Percentiles rank a stretch among this genome's conserved stretches.
phyloP scores from a whole-genome alignment of 1,140 invertebrate species.

The Calliopsis andreniformis region DNA sequence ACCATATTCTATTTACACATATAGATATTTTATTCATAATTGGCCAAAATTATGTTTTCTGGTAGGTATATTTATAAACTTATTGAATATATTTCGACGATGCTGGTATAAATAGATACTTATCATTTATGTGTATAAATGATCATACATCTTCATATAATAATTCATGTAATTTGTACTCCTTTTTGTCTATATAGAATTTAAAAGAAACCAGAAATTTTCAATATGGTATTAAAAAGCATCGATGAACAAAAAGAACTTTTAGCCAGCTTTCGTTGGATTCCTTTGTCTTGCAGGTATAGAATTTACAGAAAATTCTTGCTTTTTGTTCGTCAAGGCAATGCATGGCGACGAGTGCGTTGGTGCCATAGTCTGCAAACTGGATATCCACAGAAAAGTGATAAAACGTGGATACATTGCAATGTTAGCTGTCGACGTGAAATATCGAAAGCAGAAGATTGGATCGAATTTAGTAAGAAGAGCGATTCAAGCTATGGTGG shows the following conservation, averaged over 20 bases:
- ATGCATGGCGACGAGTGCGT: conserved; percentile 93
- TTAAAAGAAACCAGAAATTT: neutral
- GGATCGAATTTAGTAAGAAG: conserved; percentile 88
- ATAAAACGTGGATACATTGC: conserved; percentile 98
- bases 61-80: conserved; percentile 83
- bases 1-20: conserved; percentile 99
- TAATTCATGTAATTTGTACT: neutral
- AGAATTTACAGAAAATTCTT: conserved; percentile 57
- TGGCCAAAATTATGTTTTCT: conserved; percentile 99
- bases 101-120: neutral
- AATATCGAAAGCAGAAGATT: conserved; percentile 97
- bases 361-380: conserved; percentile 98
- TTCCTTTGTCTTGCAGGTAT: conserved; percentile 24
- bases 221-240: neutral
- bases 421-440: conserved; percentile 98
- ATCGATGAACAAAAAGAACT: conserved; percentile 5
- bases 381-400: conserved; percentile 96
- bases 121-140: neutral
- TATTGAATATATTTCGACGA: neutral
- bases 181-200: conserved; percentile 1
- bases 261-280: conserved; percentile 33
- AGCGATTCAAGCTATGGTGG: conserved; percentile 94
- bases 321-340: conserved; percentile 81
- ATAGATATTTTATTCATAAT: conserved; percentile 99
- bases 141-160: neutral